These are phyloP conservation scores for Bradypus variegatus DNA, from an alignment of 2,797 vertebrate genomes.

Conservation along the genomic window DNA sequence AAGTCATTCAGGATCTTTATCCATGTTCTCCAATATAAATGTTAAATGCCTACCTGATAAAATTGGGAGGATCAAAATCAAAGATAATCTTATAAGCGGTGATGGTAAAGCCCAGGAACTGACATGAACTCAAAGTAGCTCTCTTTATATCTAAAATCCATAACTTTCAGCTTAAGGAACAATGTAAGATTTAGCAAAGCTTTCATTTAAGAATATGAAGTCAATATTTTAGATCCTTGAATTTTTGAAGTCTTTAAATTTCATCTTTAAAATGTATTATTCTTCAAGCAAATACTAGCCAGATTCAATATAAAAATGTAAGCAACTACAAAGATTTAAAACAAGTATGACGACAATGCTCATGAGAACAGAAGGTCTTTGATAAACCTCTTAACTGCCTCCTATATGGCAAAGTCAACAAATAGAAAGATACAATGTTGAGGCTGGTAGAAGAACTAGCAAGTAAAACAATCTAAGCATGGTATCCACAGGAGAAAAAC, in stretches of 20 bases:
- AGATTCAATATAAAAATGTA: slow-evolving; percentile 38
- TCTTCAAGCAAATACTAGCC: slow-evolving; percentile 22
- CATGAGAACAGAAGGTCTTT: slow-evolving; percentile 56
- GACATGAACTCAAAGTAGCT: neutral
- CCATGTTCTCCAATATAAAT: slow-evolving; percentile 31
- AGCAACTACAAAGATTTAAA: slow-evolving; percentile 43
- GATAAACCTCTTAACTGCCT: slow-evolving; percentile 41
- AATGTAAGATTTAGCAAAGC: neutral
- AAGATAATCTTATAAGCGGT: neutral
- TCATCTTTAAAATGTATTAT: slow-evolving; percentile 42
- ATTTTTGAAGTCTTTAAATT: neutral
- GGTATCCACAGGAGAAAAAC: neutral
- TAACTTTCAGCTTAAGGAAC: neutral
- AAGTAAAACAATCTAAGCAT: slow-evolving; percentile 16
- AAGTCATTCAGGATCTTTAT: slow-evolving; percentile 35
- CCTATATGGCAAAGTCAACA: slow-evolving; percentile 27
- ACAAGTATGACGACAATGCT: slow-evolving; percentile 47
- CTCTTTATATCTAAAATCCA: neutral
- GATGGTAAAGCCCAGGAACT: neutral
- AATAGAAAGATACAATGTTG: slow-evolving; percentile 33
- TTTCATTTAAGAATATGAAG: slow-evolving; percentile 26
- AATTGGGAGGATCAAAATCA: slow-evolving; percentile 5
- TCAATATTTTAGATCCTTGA: slow-evolving; percentile 18
- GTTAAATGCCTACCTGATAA: slow-evolving; percentile 10
- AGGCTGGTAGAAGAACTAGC: slow-evolving; percentile 2